Base-by-base conservation (phyloP, 2,113 vertebrate genomes). In the Phyllostomus discolor region DNA sequence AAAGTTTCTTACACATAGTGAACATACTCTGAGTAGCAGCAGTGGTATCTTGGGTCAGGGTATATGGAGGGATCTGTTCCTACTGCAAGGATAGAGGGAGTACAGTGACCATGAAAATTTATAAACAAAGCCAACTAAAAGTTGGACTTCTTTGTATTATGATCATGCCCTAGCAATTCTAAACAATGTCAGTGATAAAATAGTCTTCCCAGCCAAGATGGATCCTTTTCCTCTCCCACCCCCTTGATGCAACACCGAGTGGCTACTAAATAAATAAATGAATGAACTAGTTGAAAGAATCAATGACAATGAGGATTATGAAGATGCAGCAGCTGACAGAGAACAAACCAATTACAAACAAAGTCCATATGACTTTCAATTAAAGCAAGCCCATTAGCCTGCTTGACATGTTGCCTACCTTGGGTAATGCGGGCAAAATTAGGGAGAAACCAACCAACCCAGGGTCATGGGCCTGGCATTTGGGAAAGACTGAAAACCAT, bases 151-250 rank as follows among this genome's bases (percentile, higher is more conserved):
- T 96, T 78, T 84, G 19, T 78, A 86, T 46, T 57, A 91, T 38
- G 33, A 38, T 43, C 19, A 83, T 22, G n/a, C 33, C 35, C 28
- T 43, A 69, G 57, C 69, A 67, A 76, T 91, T 79, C 54, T 57
- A 82, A 95, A 79, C 48, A 86, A 81, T 57, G 88, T 75, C 80
- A 87, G 19, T 64, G 33, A 84, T 48, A 90, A 84, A 92, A 84
- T 54, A 84, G 52, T 89, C 28, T 73, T 95, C 41, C 10, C 50
- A 33, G 50, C 69, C 84, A 93, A 87, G 62, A 43, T 52, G 19
- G 54, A 62, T 54, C 76, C 35, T 62, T 93, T 86, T 62, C 15
- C 76, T 3, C 15, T 12, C 14, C 41, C 33, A 24, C 17, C 69
- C 6, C 28, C 85, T 81, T 57, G 16, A 50, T 50, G 24, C 14